Base-by-base conservation (phyloP, 2,113 vertebrate species). In the Cercopithecus mona region DNA sequence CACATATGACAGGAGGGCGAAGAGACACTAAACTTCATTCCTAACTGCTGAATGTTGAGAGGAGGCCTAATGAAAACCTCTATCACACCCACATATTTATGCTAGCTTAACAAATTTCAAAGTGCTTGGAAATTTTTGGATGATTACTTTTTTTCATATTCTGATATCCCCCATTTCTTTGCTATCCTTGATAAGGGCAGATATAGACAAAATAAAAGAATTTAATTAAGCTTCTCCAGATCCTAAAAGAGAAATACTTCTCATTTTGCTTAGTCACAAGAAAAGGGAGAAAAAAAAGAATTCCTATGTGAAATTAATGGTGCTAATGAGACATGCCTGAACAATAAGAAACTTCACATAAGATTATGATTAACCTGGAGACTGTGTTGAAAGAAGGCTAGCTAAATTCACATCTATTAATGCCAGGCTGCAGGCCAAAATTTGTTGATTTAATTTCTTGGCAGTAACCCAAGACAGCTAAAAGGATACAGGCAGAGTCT, bases 211-310 rank as follows among this genome's bases (percentile, higher is more conserved):
- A 96, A 86, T 93, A 94, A 84, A 97, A 97, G 22, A 75, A 85
- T 52, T 95, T 97, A 96, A 97, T 96, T 98, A 97, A 97, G 50
- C 68, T 88, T 88, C 27, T 94, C 57, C 52, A 92, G 18, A 73
- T 91, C 13, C 52, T 94, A 22, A 90, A 93, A 96, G 83, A 96
- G 52, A 97, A 96, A 82, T 79, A 85, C 35, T 93, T 97, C 76
- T 94, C 81, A 93, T 90, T 87, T 75, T 87, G 50, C 50, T 97
- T 70, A 97, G 40, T 68, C 89, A 64, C 85, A 82, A 82, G 72
- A 40, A 84, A 89, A 78, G 13, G 8, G 5, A 8, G 3, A 12
- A 61, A 6, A 40, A 43, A 43, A 25, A 61, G 50, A 93, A 94
- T 92, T 96, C 78, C 66, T 50, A 59, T 72, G 88, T 64, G 72